Evolutionary conservation across 2,888 invertebrate genomes (phyloP), one percentile per base, ranked within the genome.

Genomic region (Diploptera punctata): DNA sequence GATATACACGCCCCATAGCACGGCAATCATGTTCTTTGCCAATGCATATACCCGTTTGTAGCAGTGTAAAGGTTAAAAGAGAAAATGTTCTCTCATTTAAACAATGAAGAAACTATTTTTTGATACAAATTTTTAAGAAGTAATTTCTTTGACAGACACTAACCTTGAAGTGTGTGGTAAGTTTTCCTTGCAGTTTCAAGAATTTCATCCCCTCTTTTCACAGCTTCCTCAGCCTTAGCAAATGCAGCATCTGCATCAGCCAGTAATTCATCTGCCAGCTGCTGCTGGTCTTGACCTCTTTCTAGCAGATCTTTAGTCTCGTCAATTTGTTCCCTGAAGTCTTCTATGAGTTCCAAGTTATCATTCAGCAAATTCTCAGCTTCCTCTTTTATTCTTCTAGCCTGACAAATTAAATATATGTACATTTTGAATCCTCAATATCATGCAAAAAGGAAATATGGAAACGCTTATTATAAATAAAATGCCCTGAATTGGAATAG

Each of bases 181-280:
- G 95, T 96, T 68, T 91, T 89, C 79, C 92, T 90, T 3, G 93
- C 96, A 79, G 94, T 93, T 75, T 88, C 87, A 7, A 95, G 84
- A 0, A 93, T 94, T 77, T 89, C 89, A 78, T 97, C 94, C 2
- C 97, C 97, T 68, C 92, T 88, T 71, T 91, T 88, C 0, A 97
- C 93, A 1, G 98, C 97, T 68, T 92, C 90, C 72, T 89, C 89
- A 0, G 97, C 97, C 78, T 89, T 90, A 3, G 87, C 90, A 68
- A 91, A 89, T 0, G 92, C 89, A 24, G 88, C 89, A 79, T 94
- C 93, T 7, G 95, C 90, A 74, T 93, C 92, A 0, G 91, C 90
- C 71, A 97, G 81, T 10, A 97, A 86, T 75, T 93, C 92, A 78
- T 94, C 93, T 1, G 95, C 89, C 70, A 90, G 88, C 79, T 91